These are phyloP conservation scores for Phainopepla nitens DNA, from an alignment of 2,113 vertebrate species.

Conservation along the genomic window DNA sequence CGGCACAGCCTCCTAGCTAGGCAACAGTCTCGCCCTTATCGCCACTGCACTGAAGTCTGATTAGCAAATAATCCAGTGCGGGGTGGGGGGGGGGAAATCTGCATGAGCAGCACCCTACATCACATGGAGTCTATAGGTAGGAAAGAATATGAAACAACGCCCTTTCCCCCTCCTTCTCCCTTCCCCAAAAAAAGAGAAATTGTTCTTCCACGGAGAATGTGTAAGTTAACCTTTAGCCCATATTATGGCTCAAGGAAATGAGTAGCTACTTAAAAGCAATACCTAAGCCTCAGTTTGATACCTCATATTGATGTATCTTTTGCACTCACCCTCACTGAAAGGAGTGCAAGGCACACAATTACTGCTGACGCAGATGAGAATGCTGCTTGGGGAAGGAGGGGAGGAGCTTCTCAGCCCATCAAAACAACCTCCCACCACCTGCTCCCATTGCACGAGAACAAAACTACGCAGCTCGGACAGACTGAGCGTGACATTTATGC, in stretches of 20 bases:
- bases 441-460: constrained; percentile 71
- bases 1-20: constrained; percentile 53
- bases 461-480: constrained; percentile 54
- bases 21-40: constrained; percentile 52
- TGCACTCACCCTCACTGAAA: constrained; percentile 67
- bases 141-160: constrained; percentile 17
- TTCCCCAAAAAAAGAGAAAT: not conserved
- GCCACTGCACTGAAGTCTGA: constrained; percentile 52
- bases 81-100: not conserved
- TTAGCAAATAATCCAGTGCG: constrained; percentile 53
- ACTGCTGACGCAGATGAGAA: constrained; percentile 74
- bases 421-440: constrained; percentile 82
- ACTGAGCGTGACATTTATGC: not conserved
- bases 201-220: constrained; percentile 17
- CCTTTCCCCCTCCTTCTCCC: constrained; percentile 14
- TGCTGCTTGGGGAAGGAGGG: constrained; percentile 72
- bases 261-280: constrained; percentile 64
- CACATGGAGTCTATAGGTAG: constrained; percentile 29
- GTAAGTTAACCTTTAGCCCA: constrained; percentile 61
- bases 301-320: constrained; percentile 64
- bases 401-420: constrained; percentile 79
- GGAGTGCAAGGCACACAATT: constrained; percentile 73
- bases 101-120: constrained; percentile 8
- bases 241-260: constrained; percentile 58
- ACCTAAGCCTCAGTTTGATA: constrained; percentile 62